A percentile compares a stretch with the other conserved stretches of the same genome.
These are phyloP conservation scores for Tetanocera ferruginea DNA, from an alignment of 2,888 invertebrate species.

Conservation along the genomic window DNA sequence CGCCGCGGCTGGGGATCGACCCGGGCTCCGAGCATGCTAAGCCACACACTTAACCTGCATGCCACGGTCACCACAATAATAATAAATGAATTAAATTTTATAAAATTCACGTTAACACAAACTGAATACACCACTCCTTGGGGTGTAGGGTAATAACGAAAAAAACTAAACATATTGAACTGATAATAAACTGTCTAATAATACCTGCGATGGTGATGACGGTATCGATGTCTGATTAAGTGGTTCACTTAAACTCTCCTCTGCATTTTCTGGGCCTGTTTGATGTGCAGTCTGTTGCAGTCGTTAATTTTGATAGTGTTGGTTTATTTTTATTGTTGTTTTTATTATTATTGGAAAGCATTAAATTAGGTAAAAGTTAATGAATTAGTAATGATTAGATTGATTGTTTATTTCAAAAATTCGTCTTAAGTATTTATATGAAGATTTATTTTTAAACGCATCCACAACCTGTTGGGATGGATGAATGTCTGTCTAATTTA, in stretches of 20 bases:
- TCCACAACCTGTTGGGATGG: no score
- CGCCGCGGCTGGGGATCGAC: no score
- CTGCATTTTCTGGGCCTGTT: constrained; percentile 70
- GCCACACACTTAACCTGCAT: no score
- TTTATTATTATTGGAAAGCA: constrained; percentile 14
- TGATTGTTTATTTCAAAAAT: no score
- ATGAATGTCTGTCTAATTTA: no score
- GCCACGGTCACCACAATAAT: no score
- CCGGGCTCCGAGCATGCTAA: no score
- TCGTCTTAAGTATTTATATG: no score
- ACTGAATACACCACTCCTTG: no score
- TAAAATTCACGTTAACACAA: no score
- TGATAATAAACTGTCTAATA: constrained; percentile 39
- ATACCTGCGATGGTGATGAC: constrained; percentile 68
- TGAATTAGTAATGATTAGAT: background rate
- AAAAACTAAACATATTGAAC: constrained; percentile 11
- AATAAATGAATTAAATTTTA: no score
- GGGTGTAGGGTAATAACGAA: background rate
- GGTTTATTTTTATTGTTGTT: constrained; percentile 42
- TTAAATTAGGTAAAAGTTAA: constrained; percentile 25
- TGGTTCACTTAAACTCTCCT: constrained; percentile 61
- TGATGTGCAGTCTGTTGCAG: constrained; percentile 59
- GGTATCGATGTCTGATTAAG: constrained; percentile 60
- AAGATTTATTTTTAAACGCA: no score
- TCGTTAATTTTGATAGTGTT: constrained; percentile 49